These are phyloP conservation scores for Emmelina monodactyla DNA, from an alignment of 2,888 invertebrate genomes.

Conservation along the genomic window DNA sequence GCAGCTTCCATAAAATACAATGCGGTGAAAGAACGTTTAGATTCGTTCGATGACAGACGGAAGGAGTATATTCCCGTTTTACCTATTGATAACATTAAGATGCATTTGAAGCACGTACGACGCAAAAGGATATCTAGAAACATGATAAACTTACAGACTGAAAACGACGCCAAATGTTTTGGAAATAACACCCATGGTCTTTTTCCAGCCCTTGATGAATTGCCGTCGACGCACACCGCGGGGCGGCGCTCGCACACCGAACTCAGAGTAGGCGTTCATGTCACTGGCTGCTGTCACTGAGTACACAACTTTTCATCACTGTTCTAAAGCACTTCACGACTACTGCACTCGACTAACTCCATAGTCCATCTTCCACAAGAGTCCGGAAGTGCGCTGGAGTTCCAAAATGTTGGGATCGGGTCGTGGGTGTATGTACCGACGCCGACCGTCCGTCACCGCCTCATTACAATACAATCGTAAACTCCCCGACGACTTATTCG, in stretches of 20 bases:
- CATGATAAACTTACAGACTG: slow-evolving; percentile 82
- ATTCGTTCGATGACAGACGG: too few relatives aligned
- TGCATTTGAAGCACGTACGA: too few relatives aligned
- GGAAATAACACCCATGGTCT: slow-evolving; percentile 77
- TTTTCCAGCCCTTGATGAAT: slow-evolving; percentile 60
- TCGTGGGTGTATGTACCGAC: slow-evolving; percentile 10
- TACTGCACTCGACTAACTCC: slow-evolving; percentile 29
- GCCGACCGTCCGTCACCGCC: slow-evolving; percentile 18
- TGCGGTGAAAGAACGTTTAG: too few relatives aligned
- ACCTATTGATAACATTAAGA: too few relatives aligned
- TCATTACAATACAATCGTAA: slow-evolving; percentile 40
- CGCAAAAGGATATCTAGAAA: too few relatives aligned
- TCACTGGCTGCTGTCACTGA: slow-evolving; percentile 36
- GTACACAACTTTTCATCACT: slow-evolving; percentile 44
- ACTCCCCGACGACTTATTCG: slow-evolving; percentile 31
- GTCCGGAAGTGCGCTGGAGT: slow-evolving; percentile 12
- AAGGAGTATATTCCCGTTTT: too few relatives aligned
- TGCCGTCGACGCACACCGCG: slow-evolving; percentile 59
- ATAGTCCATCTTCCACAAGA: slow-evolving; percentile 21
- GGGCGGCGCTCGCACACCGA: slow-evolving; percentile 49
- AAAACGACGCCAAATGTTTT: slow-evolving; percentile 81
- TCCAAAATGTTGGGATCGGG: too few relatives aligned
- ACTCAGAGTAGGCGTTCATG: slow-evolving; percentile 56
- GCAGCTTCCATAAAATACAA: slow-evolving; percentile 12
- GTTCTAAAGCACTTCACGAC: slow-evolving; percentile 34